Percentiles rank a stretch among this genome's conserved stretches.
Conservation (phyloP, 2,797 vertebrate genomes). For the Decapterus maruadsi region DNA sequence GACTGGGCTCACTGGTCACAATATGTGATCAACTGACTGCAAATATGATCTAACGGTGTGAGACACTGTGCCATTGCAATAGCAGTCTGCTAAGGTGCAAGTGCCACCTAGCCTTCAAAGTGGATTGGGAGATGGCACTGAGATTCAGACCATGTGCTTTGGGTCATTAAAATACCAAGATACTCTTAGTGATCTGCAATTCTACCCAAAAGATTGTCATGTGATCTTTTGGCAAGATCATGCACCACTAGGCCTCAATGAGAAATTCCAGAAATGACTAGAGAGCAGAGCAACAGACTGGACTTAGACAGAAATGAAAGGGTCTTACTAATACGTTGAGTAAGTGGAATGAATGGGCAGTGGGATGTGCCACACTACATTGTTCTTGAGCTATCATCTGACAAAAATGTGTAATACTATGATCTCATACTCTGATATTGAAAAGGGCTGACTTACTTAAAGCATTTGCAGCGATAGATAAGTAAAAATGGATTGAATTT, state of each 20-base stretch:
- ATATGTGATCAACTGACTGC: too few species aligned
- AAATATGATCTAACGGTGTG: too few species aligned
- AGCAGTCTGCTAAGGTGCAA: too few species aligned
- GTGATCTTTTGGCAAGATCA: not conserved
- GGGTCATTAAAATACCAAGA: too few species aligned
- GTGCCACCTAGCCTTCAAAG: too few species aligned
- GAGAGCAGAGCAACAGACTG: conserved; percentile 54
- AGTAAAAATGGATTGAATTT: not conserved
- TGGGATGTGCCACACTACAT: not conserved
- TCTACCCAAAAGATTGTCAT: not conserved
- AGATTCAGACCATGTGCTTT: too few species aligned
- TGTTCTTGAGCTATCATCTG: not conserved
- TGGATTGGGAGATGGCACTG: too few species aligned
- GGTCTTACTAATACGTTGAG: not conserved
- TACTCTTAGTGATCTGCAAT: not conserved
- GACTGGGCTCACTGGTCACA: too few species aligned
- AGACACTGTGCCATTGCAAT: too few species aligned
- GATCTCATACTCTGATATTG: not conserved
- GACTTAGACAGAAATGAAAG: conserved; percentile 35
- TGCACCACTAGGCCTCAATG: conserved; percentile 30
- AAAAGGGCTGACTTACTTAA: not conserved
- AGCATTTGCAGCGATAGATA: not conserved
- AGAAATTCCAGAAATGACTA: conserved; percentile 60
- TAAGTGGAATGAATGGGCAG: not conserved
- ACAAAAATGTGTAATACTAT: conserved; percentile 8